These are phyloP conservation scores for Sminthurinus aureus DNA, from an alignment of 2,888 invertebrate genomes.

Conservation along the genomic window DNA sequence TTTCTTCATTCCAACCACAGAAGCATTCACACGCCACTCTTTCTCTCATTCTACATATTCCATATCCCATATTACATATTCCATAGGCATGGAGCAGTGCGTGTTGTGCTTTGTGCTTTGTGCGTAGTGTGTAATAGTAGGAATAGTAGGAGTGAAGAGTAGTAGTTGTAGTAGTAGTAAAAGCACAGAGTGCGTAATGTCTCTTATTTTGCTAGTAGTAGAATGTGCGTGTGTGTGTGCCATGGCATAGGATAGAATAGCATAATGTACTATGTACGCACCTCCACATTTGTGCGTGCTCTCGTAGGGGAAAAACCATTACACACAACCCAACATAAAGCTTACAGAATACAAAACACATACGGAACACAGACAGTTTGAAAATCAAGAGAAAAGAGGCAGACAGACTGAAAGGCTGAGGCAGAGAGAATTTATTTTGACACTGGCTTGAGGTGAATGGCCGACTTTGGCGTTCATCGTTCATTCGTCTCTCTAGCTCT, in stretches of 20 bases:
- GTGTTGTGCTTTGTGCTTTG: background rate
- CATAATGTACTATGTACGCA: too few species aligned
- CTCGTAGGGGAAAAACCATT: constrained; percentile 11
- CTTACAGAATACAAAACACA: background rate
- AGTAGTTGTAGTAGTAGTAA: background rate
- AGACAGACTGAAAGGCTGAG: constrained; percentile 32
- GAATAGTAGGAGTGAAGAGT: too few species aligned
- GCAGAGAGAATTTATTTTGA: constrained; percentile 53
- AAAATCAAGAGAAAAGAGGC: background rate
- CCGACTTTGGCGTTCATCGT: constrained; percentile 40
- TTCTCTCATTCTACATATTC: background rate
- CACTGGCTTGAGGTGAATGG: constrained; percentile 56
- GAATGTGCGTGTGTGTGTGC: constrained; percentile 6
- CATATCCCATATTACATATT: background rate
- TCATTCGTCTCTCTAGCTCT: constrained; percentile 20
- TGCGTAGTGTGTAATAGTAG: background rate
- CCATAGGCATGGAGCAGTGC: background rate
- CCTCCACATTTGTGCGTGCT: background rate
- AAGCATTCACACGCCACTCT: background rate
- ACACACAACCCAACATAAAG: constrained; percentile 19
- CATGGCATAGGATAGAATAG: background rate
- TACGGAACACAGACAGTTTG: background rate
- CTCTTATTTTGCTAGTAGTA: too few species aligned
- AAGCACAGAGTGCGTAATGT: background rate
- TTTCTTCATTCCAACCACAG: too few species aligned